Evolutionary conservation across 2,113 vertebrate genomes (phyloP).

Genomic region (Cryptoleucopteryx plumbea): DNA sequence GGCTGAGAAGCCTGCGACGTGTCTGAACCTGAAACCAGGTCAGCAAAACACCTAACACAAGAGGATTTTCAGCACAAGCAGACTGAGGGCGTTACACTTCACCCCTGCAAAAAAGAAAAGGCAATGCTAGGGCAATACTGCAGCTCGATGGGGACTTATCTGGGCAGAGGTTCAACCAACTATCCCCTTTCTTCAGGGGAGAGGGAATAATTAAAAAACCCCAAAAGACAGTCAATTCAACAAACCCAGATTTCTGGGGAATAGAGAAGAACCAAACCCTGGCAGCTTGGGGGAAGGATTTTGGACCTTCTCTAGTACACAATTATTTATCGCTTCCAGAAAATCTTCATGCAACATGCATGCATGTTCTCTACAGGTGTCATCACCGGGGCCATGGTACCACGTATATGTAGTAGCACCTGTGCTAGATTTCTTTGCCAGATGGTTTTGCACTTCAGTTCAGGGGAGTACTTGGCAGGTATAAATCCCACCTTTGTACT

Average conservation of each 20-base stretch:
- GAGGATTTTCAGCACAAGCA: neutral
- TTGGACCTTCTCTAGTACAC: neutral
- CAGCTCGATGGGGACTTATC: neutral
- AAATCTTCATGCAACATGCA: neutral
- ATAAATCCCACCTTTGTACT: neutral
- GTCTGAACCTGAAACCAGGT: neutral
- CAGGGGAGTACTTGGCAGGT: neutral
- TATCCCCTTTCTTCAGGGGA: neutral
- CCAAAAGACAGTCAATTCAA: neutral
- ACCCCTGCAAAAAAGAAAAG: neutral
- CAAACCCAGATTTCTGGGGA: neutral
- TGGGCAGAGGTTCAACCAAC: neutral
- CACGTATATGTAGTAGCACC: accelerated
- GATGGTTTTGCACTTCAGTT: neutral
- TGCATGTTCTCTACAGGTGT: neutral
- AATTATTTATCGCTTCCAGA: neutral
- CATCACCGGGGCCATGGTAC: accelerated
- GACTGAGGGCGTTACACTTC: neutral
- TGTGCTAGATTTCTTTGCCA: neutral
- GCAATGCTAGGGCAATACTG: neutral
- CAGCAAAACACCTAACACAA: neutral
- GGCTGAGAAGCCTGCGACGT: neutral
- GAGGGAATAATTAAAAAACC: neutral
- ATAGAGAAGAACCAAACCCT: neutral
- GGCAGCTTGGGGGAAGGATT: neutral